Conservation (phyloP, 2,888 invertebrate species). For the Caenorhabditis uteleia region DNA sequence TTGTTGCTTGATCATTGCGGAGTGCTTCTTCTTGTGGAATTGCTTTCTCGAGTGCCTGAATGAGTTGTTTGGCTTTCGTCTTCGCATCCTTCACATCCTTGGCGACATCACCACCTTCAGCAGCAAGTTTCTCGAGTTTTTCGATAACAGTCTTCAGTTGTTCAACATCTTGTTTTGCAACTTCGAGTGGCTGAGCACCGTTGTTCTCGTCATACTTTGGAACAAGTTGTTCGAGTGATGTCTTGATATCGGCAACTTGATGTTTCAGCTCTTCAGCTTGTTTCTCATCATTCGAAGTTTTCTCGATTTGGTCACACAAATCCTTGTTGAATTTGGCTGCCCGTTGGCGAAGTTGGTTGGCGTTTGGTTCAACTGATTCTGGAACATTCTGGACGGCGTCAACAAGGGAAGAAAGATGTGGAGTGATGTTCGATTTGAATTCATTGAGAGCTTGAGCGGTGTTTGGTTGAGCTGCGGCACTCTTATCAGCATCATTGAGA, state of each 20-base stretch:
- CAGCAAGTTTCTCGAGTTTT: constrained; percentile 2
- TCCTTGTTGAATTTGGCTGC: constrained; percentile 31
- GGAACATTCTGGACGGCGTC: constrained; percentile 1
- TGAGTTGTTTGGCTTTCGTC: constrained; percentile 18
- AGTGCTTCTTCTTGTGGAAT: constrained; percentile 9
- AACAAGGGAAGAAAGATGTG: constrained; percentile 5
- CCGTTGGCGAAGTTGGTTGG: constrained; percentile 21
- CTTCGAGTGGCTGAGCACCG: constrained; percentile 35
- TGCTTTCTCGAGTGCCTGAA: constrained; percentile 6
- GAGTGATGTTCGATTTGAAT: constrained; percentile 16
- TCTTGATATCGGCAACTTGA: constrained; percentile 16
- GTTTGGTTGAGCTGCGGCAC: constrained; percentile 19
- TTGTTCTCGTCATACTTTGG: no score
- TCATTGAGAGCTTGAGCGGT: constrained; percentile 15
- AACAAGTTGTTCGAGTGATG: constrained; percentile 27
- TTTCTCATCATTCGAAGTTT: constrained; percentile 32
- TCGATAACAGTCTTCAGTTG: constrained; percentile 24
- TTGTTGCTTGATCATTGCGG: constrained; percentile 2
- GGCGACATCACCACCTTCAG: constrained; percentile 5
- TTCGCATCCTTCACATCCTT: constrained; percentile 19
- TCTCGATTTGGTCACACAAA: constrained; percentile 25
- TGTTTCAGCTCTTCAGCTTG: constrained; percentile 33
- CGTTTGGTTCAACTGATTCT: constrained; percentile 2
- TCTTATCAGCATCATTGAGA: constrained; percentile 35
- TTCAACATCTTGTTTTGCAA: constrained; percentile 29